phyloP scores from a whole-genome alignment of 2,888 invertebrate species.

The Meandrusa payeni region DNA sequence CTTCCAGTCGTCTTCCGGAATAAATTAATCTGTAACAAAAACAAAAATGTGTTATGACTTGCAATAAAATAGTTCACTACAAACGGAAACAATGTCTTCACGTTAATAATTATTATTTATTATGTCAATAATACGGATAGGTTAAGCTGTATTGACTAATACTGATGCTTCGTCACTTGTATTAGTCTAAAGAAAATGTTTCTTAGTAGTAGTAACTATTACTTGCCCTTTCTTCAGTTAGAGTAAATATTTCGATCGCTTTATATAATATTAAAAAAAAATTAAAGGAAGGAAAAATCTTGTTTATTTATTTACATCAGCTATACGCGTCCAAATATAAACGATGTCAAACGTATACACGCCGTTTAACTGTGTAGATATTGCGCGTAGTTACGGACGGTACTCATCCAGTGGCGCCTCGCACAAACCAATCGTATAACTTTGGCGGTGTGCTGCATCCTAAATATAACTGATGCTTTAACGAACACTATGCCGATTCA shows the following conservation, averaged over 20 bases:
- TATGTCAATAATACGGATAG: too few relatives aligned
- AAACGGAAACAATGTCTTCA: too few relatives aligned
- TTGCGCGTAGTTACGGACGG: conserved; percentile 8
- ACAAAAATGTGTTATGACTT: conserved; percentile 4
- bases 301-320: conserved; percentile 8
- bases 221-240: too few relatives aligned
- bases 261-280: too few relatives aligned
- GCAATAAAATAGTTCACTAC: not conserved
- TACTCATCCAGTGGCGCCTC: conserved; percentile 29
- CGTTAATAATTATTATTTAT: too few relatives aligned
- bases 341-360: conserved; percentile 14
- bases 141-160: too few relatives aligned
- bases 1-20: conserved; percentile 13
- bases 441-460: conserved; percentile 30
- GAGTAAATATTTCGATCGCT: too few relatives aligned
- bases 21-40: conserved; percentile 18
- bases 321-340: conserved; percentile 9
- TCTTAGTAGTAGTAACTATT: too few relatives aligned
- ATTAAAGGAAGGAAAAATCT: too few relatives aligned
- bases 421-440: conserved; percentile 29
- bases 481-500: conserved; percentile 32
- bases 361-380: conserved; percentile 1
- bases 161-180: too few relatives aligned
- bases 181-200: too few relatives aligned
- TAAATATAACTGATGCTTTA: conserved; percentile 39